Percentiles rank a stretch among this genome's conserved stretches.
Conservation (phyloP, 1,140 invertebrate genomes). For the Leptopilina boulardi region DNA sequence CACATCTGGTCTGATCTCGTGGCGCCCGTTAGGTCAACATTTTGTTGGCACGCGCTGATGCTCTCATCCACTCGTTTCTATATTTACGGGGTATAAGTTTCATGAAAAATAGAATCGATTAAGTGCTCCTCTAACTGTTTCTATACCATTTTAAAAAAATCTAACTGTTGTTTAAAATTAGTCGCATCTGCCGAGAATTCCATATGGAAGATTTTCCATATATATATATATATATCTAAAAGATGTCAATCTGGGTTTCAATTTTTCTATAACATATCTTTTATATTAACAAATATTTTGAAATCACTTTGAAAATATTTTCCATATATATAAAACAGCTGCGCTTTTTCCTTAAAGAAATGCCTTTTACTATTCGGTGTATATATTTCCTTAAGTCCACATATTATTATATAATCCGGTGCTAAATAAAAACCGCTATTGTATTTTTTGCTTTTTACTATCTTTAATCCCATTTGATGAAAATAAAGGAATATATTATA, state of each 20-base stretch:
- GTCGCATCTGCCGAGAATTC: constrained; percentile 52
- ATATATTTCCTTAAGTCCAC: neutral
- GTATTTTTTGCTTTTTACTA: neutral
- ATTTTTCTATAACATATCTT: too few relatives aligned
- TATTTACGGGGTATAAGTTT: neutral
- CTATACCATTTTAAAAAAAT: neutral
- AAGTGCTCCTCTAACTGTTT: constrained; percentile 23
- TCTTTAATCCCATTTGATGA: neutral
- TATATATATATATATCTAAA: constrained; percentile 59
- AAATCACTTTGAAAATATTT: too few relatives aligned
- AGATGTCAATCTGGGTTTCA: constrained; percentile 22
- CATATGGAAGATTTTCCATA: neutral
- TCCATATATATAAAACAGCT: neutral
- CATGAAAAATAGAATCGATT: constrained; percentile 17
- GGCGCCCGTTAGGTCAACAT: constrained; percentile 28
- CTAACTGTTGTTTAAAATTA: constrained; percentile 45
- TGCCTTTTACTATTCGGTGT: neutral
- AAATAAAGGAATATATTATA: neutral
- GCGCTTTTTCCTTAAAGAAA: constrained; percentile 15
- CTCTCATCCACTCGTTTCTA: constrained; percentile 2
- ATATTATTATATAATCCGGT: neutral
- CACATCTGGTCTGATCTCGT: constrained; percentile 17
- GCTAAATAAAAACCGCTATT: neutral
- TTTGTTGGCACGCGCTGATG: neutral
- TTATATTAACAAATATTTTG: too few relatives aligned